Base-by-base conservation (phyloP, 2,797 vertebrate genomes). In the Danio aesculapii region DNA sequence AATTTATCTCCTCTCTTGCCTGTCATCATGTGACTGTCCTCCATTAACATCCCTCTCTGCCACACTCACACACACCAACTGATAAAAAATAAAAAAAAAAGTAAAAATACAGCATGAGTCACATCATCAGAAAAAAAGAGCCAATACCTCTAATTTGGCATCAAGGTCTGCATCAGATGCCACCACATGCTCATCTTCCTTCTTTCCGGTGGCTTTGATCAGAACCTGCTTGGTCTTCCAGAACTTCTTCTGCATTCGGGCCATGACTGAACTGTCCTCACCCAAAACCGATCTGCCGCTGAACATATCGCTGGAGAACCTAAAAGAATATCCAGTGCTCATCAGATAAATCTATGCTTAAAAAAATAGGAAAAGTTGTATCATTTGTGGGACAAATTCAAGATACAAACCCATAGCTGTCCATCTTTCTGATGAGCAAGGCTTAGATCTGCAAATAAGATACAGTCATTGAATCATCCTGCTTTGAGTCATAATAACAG, bases 141-240 rank as follows among this genome's bases (percentile, higher is more conserved):
- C 16, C 3, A 4, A 49, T 49, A 95, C 96, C 95, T 96, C 93
- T 0, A 94, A 90, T 85, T 96, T 96, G 75, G 94, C 93, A 44
- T 95, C 94, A 87, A 96, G 90, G 62, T 97, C 95, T 0, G 95
- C 95, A 0, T 97, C 95, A 0, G 95, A 95, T 0, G 93, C 94
- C 89, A 95, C 94, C 69, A 95, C 92, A 1, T 94, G 91, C 68
- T 96, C 93, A n/a, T 96, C 95, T 89, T 97, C 92, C 82, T 96
- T 96, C 88, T 96, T 97, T 49, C 96, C 95, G 0, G 96, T 97
- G 83, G 95, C 96, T 87, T 96, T 95, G 85, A 95, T 96, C 75
- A 96, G 87, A 52, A 94, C 94, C 90, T 97, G 93, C 80, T 95
- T 96, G n/a, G 90, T 94, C 91, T 96, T 96, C 95, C 95, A 96